Percentiles rank a stretch among this genome's conserved stretches.
phyloP scores from a whole-genome alignment of 2,797 vertebrate genomes.

The Sebastes wilsoni region DNA sequence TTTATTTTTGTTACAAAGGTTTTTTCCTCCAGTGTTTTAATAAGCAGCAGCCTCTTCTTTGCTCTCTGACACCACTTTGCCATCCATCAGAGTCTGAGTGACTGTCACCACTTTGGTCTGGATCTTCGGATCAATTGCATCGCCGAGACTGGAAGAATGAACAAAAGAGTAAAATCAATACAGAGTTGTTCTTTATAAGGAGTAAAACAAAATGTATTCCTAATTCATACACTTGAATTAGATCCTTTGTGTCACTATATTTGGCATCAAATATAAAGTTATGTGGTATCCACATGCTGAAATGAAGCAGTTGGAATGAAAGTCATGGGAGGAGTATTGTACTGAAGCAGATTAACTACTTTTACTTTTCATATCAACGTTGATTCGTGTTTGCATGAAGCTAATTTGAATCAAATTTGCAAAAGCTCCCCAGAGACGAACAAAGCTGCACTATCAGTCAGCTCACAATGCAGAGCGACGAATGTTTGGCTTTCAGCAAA shows the following conservation, averaged over 20 bases:
- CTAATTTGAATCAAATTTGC: conserved; percentile 63
- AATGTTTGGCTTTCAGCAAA: neutral
- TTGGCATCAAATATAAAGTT: neutral
- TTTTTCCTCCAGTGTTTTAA: neutral
- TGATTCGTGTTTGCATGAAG: conserved; percentile 47
- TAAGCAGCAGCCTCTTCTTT: conserved; percentile 27
- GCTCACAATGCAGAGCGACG: neutral
- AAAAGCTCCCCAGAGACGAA: conserved; percentile 1
- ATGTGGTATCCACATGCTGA: neutral
- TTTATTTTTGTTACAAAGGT: conserved; percentile 33
- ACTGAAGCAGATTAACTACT: neutral
- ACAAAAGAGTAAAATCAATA: neutral
- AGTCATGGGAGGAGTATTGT: neutral
- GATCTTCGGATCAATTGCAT: conserved; percentile 75
- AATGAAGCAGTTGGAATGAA: neutral
- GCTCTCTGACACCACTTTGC: conserved; percentile 88
- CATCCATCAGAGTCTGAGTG: conserved; percentile 86
- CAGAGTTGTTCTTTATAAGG: neutral
- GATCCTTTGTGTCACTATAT: neutral
- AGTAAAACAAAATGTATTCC: neutral
- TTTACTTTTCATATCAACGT: conserved; percentile 33
- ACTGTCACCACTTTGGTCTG: conserved; percentile 84
- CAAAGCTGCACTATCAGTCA: neutral
- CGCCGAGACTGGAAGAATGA: conserved; percentile 77
- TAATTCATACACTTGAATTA: neutral